phyloP scores from a whole-genome alignment of 2,797 vertebrate genomes.

The Danio kyathit region DNA sequence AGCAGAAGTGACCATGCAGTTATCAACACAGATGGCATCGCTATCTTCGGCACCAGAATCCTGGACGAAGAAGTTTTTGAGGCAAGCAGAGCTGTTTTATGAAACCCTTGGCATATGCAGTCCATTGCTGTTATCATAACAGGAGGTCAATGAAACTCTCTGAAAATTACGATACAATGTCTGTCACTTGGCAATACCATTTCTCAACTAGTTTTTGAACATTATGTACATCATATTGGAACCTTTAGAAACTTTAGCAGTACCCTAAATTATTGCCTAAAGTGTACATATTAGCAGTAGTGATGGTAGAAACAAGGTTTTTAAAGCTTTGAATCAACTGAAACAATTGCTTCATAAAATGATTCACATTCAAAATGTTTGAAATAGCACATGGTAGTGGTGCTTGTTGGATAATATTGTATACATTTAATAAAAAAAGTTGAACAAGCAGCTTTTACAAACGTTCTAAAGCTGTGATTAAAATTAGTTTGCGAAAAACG shows the following conservation, averaged over 20 bases:
- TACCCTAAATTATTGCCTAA: neutral
- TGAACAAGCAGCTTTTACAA: too few relatives aligned
- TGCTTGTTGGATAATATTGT: too few relatives aligned
- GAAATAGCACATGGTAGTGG: too few relatives aligned
- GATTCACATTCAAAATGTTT: too few relatives aligned
- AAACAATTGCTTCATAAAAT: too few relatives aligned
- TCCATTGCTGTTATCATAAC: neutral
- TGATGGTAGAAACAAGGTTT: too few relatives aligned
- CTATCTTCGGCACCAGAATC: conserved; percentile 96
- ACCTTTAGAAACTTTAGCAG: too few relatives aligned
- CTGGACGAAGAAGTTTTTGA: conserved; percentile 97
- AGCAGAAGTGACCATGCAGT: conserved; percentile 84
- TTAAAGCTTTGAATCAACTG: too few relatives aligned
- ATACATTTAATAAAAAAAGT: too few relatives aligned
- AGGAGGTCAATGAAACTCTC: neutral
- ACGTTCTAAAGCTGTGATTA: too few relatives aligned
- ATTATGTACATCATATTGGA: too few relatives aligned
- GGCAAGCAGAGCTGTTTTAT: conserved; percentile 77
- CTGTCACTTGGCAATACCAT: neutral
- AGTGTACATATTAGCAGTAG: neutral
- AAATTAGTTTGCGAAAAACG: too few relatives aligned
- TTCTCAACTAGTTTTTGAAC: neutral
- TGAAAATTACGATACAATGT: neutral
- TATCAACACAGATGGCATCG: conserved; percentile 92
- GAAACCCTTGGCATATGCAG: neutral